Conservation (phyloP, 2,888 invertebrate genomes). For the Linnaemya vulpina region DNA sequence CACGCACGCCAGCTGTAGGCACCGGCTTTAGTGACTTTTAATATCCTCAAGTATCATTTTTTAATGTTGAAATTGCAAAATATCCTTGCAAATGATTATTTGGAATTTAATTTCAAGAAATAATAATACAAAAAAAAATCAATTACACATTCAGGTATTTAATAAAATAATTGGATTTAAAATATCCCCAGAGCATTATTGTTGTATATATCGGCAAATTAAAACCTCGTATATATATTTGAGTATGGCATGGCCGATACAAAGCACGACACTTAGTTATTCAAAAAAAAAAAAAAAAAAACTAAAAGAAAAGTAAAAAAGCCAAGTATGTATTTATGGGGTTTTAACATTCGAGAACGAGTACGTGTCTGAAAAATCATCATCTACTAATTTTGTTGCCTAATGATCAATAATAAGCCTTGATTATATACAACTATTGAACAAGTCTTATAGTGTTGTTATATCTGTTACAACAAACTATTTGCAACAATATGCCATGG, state of each 20-base stretch:
- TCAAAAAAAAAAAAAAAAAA: too few relatives aligned
- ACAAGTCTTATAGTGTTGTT: constrained; percentile 2
- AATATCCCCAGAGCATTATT: constrained; percentile 27
- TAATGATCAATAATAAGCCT: constrained; percentile 65
- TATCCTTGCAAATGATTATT: neutral
- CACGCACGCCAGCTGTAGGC: neutral
- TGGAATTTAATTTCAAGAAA: neutral
- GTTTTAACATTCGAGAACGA: constrained; percentile 3
- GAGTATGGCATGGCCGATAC: constrained; percentile 2
- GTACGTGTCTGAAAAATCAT: constrained; percentile 18
- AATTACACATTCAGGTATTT: constrained; percentile 7
- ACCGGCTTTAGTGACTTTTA: neutral
- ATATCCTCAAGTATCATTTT: neutral
- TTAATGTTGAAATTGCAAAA: too few relatives aligned
- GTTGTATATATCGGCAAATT: constrained; percentile 38
- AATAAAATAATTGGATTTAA: constrained; percentile 32
- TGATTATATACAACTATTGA: constrained; percentile 44
- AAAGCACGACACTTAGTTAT: neutral
- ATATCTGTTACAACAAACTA: neutral
- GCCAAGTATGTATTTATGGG: neutral
- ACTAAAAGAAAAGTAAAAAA: neutral
- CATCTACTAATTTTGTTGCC: constrained; percentile 41
- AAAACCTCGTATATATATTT: constrained; percentile 49
- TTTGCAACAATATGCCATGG: neutral
- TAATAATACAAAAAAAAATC: neutral